Base-by-base conservation (phyloP, 2,113 vertebrate genomes). In the Blennius ocellaris region DNA sequence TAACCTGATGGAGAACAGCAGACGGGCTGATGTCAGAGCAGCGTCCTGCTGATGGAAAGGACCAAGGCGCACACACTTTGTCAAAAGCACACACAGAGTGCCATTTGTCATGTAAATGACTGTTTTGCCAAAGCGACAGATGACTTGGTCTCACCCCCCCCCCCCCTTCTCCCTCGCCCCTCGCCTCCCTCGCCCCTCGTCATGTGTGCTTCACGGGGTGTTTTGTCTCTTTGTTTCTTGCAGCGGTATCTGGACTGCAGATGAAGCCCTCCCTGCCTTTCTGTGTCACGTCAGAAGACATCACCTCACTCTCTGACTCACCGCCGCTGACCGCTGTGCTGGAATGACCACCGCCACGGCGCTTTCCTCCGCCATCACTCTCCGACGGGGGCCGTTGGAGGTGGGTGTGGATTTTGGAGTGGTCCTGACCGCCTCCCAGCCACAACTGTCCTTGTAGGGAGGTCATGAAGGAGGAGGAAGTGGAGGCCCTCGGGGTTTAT, bases 121-220 rank as follows among this genome's bases (percentile, higher is more conserved):
- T 48, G 58, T 63, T 73, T 63, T 77, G 70, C 83, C 76, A 77
- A 84, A 80, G 76, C 14, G 61, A 73, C 84, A 88, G 82, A 87
- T 81, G 83, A 78, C 70, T 78, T 30, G 41, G 0, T 1, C 69
- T 63, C 78, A n/a, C 0, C 11, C 66, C 52, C 56, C 51, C 62
- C 51, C 21, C 66, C 17, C 30, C 30, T 12, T 7, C 2, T 47
- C 11, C 11, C 14, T 9, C 50, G 2, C 0, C 11, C 66, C 52
- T 55, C 51, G 63, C 51, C 21, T 66, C 17, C 30, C 30, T 12
- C 9, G 3, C 50, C 11, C 11, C 14, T 9, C 50, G 2, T 76
- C 67, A 17, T 59, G 49, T 49, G 41, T 38, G 50, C 54, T 53
- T 40, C 15, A 5, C 36, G 6, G 45, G 12, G 1, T 0, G 8